Evolutionary conservation across 2,113 vertebrate genomes (phyloP).

Genomic region (Anoura caudifer): DNA sequence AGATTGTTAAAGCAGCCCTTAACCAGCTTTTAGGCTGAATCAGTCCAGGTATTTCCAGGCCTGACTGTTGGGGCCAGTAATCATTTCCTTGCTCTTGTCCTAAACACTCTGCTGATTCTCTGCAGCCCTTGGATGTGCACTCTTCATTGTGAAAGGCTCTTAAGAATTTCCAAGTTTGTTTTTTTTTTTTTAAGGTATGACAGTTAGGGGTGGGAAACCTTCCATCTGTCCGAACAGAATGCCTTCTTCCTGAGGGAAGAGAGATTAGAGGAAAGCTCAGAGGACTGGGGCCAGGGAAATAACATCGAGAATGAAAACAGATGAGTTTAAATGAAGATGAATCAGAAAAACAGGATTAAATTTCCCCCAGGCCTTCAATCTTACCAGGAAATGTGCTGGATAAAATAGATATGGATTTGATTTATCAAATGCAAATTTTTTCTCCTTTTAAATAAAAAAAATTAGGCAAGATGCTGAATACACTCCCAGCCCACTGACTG

Average conservation of each 20-base stretch:
- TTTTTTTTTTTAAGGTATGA: background rate
- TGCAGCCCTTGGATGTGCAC: background rate
- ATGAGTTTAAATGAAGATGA: conserved; percentile 29
- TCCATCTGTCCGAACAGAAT: background rate
- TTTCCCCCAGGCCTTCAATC: conserved; percentile 16
- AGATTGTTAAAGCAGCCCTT: background rate
- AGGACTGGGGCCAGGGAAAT: background rate
- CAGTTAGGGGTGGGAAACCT: background rate
- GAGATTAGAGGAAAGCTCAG: conserved; percentile 12
- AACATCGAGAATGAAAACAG: background rate
- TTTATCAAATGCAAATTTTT: conserved; percentile 19
- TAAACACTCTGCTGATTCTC: background rate
- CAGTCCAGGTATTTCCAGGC: background rate
- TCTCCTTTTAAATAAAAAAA: background rate
- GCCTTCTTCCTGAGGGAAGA: conserved; percentile 1
- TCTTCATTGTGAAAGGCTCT: conserved; percentile 16
- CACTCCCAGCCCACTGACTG: background rate
- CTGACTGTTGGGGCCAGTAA: background rate
- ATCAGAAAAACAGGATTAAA: background rate
- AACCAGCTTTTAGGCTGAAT: background rate
- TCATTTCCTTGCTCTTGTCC: background rate
- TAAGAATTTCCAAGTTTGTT: background rate
- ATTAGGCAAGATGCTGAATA: background rate
- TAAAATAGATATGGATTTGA: conserved; percentile 32
- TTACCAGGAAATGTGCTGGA: conserved; percentile 20